These are phyloP conservation scores for Apostichopus parvimensis DNA, from an alignment of 35 echinoderm and acorn worm species.

Conservation along the genomic window DNA sequence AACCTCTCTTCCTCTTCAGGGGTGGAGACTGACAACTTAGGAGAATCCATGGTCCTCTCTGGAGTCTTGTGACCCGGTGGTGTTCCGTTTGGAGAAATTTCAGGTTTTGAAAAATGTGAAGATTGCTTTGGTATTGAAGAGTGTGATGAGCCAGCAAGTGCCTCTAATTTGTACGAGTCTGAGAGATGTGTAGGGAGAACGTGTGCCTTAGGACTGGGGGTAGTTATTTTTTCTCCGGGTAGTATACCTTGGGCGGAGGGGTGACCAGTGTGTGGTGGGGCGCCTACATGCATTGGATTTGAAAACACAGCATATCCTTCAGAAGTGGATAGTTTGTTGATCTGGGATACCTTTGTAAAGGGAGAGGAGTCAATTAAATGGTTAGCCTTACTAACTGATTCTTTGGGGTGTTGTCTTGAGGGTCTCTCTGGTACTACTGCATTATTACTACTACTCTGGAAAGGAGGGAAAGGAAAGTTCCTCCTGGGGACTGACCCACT, in stretches of 20 bases:
- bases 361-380: not conserved
- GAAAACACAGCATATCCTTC: conserved; percentile 44
- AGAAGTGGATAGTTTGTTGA: conserved; percentile 39
- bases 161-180: not conserved
- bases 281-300: not conserved
- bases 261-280: not conserved
- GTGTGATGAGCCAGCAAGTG: not conserved
- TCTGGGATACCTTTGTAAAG: conserved; percentile 47
- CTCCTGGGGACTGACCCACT: conserved; percentile 65
- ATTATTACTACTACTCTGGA: not conserved
- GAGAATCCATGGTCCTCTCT: conserved; percentile 44
- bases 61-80: conserved; percentile 19
- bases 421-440: not conserved
- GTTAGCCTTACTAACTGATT: not conserved
- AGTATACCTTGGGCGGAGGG: not conserved
- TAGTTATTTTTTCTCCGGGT: conserved; percentile 36
- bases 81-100: not conserved
- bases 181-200: conserved; percentile 29
- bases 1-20: conserved; percentile 78
- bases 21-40: conserved; percentile 10
- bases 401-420: not conserved
- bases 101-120: conserved; percentile 23
- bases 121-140: conserved; percentile 8
- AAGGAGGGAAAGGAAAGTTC: conserved; percentile 30
- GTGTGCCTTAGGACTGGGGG: conserved; percentile 49